Evolutionary conservation across 1,140 invertebrate species (phyloP).

Genomic region (Saccostrea cuccullata): DNA sequence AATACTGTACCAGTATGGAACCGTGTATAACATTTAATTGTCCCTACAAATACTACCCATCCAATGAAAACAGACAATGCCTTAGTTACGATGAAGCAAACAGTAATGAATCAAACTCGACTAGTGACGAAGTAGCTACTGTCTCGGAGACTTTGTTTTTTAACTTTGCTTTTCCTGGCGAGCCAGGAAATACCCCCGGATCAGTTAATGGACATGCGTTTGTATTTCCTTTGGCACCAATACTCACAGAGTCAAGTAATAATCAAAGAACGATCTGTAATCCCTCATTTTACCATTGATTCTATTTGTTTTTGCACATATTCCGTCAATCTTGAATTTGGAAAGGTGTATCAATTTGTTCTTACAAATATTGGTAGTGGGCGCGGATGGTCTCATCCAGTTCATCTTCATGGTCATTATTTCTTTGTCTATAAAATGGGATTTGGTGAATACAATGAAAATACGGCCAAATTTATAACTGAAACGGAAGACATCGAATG

Average conservation of each 20-base stretch:
- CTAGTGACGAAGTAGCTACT: neutral
- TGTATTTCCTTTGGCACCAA: conserved; percentile 50
- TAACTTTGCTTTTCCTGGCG: conserved; percentile 69
- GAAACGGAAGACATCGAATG: conserved; percentile 16
- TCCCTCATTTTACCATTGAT: conserved; percentile 41
- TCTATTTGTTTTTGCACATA: conserved; percentile 54
- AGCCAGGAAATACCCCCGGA: conserved; percentile 44
- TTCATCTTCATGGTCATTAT: conserved; percentile 62
- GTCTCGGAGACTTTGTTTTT: conserved; percentile 55
- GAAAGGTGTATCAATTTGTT: conserved; percentile 37
- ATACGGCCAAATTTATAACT: conserved; percentile 44
- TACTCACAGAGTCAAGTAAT: conserved; percentile 42
- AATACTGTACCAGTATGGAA: conserved; percentile 28
- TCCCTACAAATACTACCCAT: conserved; percentile 39
- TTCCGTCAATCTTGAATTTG: conserved; percentile 49
- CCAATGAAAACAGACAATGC: conserved; percentile 21
- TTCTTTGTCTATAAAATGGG: conserved; percentile 59
- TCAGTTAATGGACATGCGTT: conserved; percentile 63
- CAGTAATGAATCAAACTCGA: conserved; percentile 33
- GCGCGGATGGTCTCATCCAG: conserved; percentile 59
- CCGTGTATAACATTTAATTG: conserved; percentile 60
- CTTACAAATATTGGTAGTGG: conserved; percentile 58
- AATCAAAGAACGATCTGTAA: neutral
- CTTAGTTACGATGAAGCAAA: conserved; percentile 47
- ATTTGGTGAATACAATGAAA: conserved; percentile 43